phyloP scores from a whole-genome alignment of 2,113 vertebrate species.

The human region GRCh38 chr5:71958501-71959000 shows the following conservation, averaged over 20 bases:
- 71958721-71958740: not conserved
- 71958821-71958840: not conserved
- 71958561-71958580: not conserved
- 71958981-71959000: not conserved
- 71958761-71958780: not conserved
- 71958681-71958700: not conserved
- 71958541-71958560: not conserved
- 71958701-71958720: not conserved
- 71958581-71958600: not conserved
- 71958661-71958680: not conserved
- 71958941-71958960: not conserved
- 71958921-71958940: not conserved
- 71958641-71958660: not conserved
- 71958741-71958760: not conserved
- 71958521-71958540: not conserved
- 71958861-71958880: not conserved
- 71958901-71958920: not conserved
- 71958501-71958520: not conserved
- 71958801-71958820: not conserved
- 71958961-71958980: not conserved
- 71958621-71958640: not conserved
- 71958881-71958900: not conserved
- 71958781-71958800: not conserved
- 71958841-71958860: not conserved
- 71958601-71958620: not conserved